Evolutionary conservation across 2,888 invertebrate species (phyloP).

Genomic region (Tortricodes alternella): DNA sequence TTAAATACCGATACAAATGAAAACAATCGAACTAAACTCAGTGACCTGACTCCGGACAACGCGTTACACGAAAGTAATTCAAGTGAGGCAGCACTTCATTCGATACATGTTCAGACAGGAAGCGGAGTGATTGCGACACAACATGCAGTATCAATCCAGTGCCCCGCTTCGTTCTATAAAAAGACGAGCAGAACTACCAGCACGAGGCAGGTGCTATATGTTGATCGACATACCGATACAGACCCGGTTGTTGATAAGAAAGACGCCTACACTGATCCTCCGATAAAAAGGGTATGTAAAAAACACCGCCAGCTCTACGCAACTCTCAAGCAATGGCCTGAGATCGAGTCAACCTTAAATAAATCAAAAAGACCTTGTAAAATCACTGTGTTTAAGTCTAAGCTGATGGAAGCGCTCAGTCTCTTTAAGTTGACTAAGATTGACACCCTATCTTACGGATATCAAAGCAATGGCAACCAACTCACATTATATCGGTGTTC

Average conservation of each 20-base stretch:
- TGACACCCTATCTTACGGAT: conserved; percentile 46
- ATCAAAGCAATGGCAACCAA: conserved; percentile 36
- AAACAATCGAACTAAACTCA: background rate
- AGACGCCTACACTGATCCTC: conserved; percentile 46
- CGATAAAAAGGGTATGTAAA: conserved; percentile 45
- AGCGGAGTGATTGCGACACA: conserved; percentile 33
- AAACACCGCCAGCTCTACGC: conserved; percentile 49
- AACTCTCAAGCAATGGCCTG: conserved; percentile 46
- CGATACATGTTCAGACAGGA: conserved; percentile 49
- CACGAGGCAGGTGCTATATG: conserved; percentile 32
- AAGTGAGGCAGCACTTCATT: conserved; percentile 30
- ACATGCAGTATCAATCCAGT: conserved; percentile 48
- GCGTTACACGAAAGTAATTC: conserved; percentile 17
- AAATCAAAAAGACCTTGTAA: conserved; percentile 24
- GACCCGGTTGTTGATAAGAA: conserved; percentile 34
- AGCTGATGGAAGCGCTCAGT: conserved; percentile 40
- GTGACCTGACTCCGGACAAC: conserved; percentile 5
- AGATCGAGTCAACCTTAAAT: conserved; percentile 21
- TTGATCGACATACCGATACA: conserved; percentile 44
- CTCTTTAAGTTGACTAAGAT: conserved; percentile 56
- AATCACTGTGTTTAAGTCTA: conserved; percentile 39
- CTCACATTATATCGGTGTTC: conserved; percentile 48
- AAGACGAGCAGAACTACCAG: conserved; percentile 50
- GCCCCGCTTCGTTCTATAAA: conserved; percentile 32
- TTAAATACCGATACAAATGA: background rate